Conservation (phyloP, 2,888 invertebrate genomes). For the Sphinx pinastri region DNA sequence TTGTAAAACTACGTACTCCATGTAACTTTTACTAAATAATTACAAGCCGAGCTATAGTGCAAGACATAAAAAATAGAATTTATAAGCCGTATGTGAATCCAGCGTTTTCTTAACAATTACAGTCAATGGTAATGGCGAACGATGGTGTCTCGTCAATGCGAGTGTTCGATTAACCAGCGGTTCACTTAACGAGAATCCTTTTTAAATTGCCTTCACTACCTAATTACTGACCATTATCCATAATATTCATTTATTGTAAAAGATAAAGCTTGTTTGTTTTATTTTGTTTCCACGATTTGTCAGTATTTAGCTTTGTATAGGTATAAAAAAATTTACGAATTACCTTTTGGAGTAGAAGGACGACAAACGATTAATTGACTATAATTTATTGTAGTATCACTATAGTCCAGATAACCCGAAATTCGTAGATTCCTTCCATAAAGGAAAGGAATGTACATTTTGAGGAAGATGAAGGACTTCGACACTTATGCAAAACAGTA, state of each 20-base stretch:
- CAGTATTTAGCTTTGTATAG: neutral
- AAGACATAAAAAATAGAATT: neutral
- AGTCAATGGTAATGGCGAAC: neutral
- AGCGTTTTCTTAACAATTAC: conserved; percentile 12
- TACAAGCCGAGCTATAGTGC: no score
- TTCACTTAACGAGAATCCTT: conserved; percentile 10
- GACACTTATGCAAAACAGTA: no score
- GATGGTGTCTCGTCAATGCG: neutral
- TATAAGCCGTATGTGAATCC: neutral
- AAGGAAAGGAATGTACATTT: no score
- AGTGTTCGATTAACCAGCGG: neutral
- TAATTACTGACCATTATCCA: conserved; percentile 1
- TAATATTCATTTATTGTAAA: neutral
- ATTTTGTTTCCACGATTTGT: neutral
- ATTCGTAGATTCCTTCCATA: no score
- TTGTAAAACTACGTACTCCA: no score
- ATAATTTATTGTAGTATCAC: no score
- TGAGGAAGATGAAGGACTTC: no score
- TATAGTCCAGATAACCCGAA: no score
- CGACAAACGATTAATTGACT: no score
- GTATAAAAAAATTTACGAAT: neutral
- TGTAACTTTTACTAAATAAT: no score
- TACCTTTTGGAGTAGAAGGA: neutral
- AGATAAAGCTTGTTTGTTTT: neutral
- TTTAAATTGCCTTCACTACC: neutral